Percentiles rank a stretch among this genome's conserved stretches.
Conservation (phyloP, 1,140 invertebrate genomes). For the Hormaphis cornu region DNA sequence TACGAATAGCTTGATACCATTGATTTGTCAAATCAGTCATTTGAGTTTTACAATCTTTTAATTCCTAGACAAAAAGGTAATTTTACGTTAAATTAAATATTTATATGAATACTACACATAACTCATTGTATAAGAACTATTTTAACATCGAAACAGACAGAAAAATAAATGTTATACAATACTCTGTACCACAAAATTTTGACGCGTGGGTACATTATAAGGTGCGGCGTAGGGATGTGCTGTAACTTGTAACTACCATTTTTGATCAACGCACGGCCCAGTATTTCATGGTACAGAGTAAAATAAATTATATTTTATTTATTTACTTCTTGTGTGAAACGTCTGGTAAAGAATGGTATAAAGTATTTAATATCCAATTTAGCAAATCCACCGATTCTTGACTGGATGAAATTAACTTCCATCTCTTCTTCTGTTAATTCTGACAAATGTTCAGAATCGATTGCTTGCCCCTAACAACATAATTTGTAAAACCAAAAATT, state of each 20-base stretch:
- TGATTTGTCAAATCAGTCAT: conserved; percentile 93
- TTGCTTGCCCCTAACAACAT: conserved; percentile 67
- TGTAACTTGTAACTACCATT: no score
- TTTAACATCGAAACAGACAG: no score
- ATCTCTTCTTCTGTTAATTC: conserved; percentile 65
- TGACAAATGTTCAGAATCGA: conserved; percentile 91
- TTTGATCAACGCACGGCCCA: no score
- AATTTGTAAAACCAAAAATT: conserved; percentile 26
- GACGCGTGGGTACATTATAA: no score
- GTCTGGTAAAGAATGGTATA: conserved; percentile 86
- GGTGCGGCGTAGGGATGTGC: no score
- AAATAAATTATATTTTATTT: background rate
- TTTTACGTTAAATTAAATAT: no score
- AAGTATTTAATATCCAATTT: conserved; percentile 87
- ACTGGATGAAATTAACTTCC: conserved; percentile 40
- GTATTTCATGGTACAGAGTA: no score
- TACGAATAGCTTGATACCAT: conserved; percentile 89
- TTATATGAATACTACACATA: no score
- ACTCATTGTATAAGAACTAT: no score
- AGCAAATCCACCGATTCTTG: conserved; percentile 71
- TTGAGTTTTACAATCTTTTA: conserved; percentile 89
- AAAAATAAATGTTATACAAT: no score
- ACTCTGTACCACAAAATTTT: no score
- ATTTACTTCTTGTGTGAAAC: conserved; percentile 78
- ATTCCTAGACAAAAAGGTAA: conserved; percentile 63